Base-by-base conservation (phyloP, 2,113 vertebrate species). In the Aix galericulata region DNA sequence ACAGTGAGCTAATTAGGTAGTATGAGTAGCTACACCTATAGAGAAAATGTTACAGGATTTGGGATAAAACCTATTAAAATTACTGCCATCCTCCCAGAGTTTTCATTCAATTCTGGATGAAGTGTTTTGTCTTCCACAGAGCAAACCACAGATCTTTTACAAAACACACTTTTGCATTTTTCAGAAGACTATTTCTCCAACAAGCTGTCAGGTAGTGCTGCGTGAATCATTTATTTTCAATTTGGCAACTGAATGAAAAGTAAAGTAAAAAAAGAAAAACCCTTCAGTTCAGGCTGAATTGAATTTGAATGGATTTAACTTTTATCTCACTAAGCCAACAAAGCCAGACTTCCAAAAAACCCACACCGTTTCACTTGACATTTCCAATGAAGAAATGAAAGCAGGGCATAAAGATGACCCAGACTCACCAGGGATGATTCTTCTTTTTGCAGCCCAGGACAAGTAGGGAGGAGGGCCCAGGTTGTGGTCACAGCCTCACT, bases 181-280 rank as follows among this genome's bases (percentile, higher is more conserved):
- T 94, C 75, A 82, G 69, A 60, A 82, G 16, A 60, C 36, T 86
- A 16, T 94, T 94, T 91, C 67, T 89, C 76, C 36, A 89, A 68
- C 53, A 91, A 87, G 50, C 81, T 91, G 71, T 50, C 91, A 95
- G 63, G 50, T 78, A 79, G 36, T 31, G 66, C 68, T 31, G 3
- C 16, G 27, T 32, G 44, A 93, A 86, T 56, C 34, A 67, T 78
- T 94, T 89, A 40, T 91, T 96, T 91, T 77, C 52, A 16, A 34
- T 88, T 23, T 88, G 44, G 76, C 76, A 86, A 60, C 55, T 88
- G 68, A 95, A 93, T 71, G 46, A 73, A 93, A 86, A 81, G 16
- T 11, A 73, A 64, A 59, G 3, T 38, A 23, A 69, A 69, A 42
- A 44, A 1, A 48, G 14, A 32, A 17, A 29, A 50, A 3, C 2